Evolutionary conservation across 2,113 vertebrate genomes (phyloP).

Genomic region (Centropus unirufus): DNA sequence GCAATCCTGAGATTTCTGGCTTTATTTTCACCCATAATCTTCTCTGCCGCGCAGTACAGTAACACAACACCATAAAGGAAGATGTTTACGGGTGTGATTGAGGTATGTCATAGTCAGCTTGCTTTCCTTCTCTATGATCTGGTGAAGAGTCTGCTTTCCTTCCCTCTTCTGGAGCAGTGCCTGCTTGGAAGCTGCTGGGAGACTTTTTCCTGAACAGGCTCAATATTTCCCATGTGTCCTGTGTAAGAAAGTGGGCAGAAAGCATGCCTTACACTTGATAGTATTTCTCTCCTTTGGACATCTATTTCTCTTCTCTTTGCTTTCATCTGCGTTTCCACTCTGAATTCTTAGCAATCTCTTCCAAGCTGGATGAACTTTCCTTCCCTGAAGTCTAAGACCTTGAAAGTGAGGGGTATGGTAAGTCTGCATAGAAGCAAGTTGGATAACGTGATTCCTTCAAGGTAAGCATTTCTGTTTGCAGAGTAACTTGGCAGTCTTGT

Average conservation of each 20-base stretch:
- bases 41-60: not conserved
- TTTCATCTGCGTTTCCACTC: not conserved
- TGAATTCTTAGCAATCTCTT: not conserved
- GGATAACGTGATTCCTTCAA: not conserved
- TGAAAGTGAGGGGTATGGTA: not conserved
- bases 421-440: not conserved
- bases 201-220: not conserved
- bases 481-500: slow-evolving; percentile 26
- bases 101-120: not conserved
- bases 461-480: slow-evolving; percentile 13
- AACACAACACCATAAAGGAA: fast-evolving
- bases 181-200: not conserved
- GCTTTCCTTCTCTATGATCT: not conserved
- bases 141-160: not conserved
- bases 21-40: not conserved
- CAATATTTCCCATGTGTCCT: not conserved
- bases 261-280: not conserved
- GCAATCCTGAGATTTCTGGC: not conserved
- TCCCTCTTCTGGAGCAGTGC: not conserved
- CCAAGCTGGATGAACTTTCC: not conserved
- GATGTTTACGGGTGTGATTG: not conserved
- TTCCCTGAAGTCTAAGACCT: not conserved
- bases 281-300: not conserved
- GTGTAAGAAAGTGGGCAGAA: not conserved
- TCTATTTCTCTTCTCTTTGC: not conserved